A percentile compares a stretch with the other conserved stretches of the same genome.
phyloP scores from a whole-genome alignment of 2,113 vertebrate genomes.

The Brachypodius melanocephalos region DNA sequence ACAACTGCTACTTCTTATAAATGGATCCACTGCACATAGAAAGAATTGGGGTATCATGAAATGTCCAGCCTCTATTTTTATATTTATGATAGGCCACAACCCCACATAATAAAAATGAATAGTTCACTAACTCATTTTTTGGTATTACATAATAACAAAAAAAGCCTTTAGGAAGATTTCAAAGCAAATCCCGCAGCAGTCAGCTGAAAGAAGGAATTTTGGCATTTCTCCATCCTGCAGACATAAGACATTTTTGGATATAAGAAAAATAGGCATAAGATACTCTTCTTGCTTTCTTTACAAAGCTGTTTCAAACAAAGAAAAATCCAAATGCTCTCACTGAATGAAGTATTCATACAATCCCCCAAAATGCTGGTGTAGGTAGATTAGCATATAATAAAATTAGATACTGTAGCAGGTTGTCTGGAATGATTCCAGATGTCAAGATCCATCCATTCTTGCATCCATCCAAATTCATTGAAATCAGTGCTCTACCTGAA shows the following conservation, averaged over 20 bases:
- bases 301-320: not conserved
- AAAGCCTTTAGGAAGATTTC: not conserved
- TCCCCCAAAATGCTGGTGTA: not conserved
- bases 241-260: not conserved
- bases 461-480: not conserved
- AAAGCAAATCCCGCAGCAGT: not conserved
- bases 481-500: not conserved
- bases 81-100: not conserved
- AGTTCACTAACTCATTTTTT: not conserved
- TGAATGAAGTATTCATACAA: not conserved
- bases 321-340: not conserved
- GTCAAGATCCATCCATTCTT: not conserved
- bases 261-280: not conserved
- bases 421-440: not conserved
- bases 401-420: not conserved
- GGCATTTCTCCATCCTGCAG: not conserved
- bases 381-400: not conserved
- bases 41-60: not conserved
- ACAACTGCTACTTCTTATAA: not conserved
- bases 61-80: not conserved
- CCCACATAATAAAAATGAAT: not conserved
- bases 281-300: not conserved
- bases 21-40: not conserved
- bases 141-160: not conserved
- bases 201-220: slow-evolving; percentile 15